A percentile compares a stretch with the other conserved stretches of the same genome.
Evolutionary conservation across 2,113 vertebrate genomes (phyloP).

Genomic region (Rhynchopsitta pachyrhyncha): DNA sequence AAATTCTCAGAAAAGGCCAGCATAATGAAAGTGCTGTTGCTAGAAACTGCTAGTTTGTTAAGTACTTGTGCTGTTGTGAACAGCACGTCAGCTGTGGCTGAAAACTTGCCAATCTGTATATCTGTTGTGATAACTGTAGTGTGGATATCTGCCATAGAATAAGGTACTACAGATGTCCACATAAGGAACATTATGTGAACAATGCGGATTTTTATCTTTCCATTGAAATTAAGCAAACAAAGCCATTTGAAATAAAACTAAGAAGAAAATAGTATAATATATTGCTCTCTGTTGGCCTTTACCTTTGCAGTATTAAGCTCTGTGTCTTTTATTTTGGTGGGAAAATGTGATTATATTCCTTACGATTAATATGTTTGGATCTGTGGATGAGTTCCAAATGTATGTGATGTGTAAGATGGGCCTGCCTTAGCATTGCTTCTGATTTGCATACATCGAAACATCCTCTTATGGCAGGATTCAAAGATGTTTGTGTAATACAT

Average conservation of each 20-base stretch:
- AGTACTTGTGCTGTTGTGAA: neutral
- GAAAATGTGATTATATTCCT: neutral
- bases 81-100: neutral
- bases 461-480: neutral
- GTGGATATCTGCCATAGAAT: neutral
- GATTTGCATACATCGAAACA: neutral
- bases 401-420: neutral
- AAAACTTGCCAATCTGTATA: neutral
- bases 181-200: neutral
- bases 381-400: neutral
- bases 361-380: neutral
- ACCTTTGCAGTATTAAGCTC: neutral
- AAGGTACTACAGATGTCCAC: neutral
- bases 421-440: neutral
- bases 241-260: neutral
- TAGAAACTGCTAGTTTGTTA: neutral
- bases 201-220: neutral
- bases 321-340: neutral
- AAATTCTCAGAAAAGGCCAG: neutral
- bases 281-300: neutral
- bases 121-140: neutral
- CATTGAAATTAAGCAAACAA: neutral
- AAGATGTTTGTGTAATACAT: neutral
- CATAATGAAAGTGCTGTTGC: neutral
- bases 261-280: neutral